phyloP scores from a whole-genome alignment of 2,888 invertebrate species.

The Acleris sparsana region DNA sequence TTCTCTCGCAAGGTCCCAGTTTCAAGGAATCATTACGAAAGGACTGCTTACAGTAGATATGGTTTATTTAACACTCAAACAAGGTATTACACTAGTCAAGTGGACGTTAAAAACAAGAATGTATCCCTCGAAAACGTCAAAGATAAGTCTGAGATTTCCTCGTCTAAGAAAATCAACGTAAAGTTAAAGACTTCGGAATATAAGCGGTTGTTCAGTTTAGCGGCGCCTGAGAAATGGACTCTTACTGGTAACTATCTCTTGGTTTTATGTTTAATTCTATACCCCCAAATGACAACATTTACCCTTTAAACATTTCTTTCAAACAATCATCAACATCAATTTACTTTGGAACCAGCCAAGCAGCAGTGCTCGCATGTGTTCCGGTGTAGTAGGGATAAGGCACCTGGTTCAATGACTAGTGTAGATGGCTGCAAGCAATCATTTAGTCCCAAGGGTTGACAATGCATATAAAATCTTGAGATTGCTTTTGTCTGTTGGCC shows the following conservation, averaged over 20 bases:
- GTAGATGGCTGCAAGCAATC: too few species aligned
- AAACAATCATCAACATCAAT: too few species aligned
- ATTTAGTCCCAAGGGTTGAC: too few species aligned
- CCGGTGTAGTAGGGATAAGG: too few species aligned
- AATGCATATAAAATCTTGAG: too few species aligned
- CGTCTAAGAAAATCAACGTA: slow-evolving; percentile 70
- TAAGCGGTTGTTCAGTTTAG: slow-evolving; percentile 81
- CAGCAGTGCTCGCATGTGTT: too few species aligned
- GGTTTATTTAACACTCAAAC: slow-evolving; percentile 57
- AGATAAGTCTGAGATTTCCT: slow-evolving; percentile 54
- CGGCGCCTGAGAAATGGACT: slow-evolving; percentile 86
- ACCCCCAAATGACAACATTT: background rate
- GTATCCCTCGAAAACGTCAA: slow-evolving; percentile 55
- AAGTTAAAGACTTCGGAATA: slow-evolving; percentile 82
- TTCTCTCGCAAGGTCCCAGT: slow-evolving; percentile 62
- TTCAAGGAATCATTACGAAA: slow-evolving; percentile 67
- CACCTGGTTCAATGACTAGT: too few species aligned
- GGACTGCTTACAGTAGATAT: slow-evolving; percentile 55
- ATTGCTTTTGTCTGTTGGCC: too few species aligned
- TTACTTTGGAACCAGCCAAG: too few species aligned
- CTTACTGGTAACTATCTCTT: slow-evolving; percentile 71
- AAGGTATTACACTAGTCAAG: slow-evolving; percentile 68
- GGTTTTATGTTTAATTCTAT: background rate
- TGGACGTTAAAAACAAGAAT: slow-evolving; percentile 67
- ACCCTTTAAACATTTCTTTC: too few species aligned